Percentiles rank a stretch among this genome's conserved stretches.
Evolutionary conservation across 2,888 invertebrate genomes (phyloP).

Genomic region (Cheilosia impressa): DNA sequence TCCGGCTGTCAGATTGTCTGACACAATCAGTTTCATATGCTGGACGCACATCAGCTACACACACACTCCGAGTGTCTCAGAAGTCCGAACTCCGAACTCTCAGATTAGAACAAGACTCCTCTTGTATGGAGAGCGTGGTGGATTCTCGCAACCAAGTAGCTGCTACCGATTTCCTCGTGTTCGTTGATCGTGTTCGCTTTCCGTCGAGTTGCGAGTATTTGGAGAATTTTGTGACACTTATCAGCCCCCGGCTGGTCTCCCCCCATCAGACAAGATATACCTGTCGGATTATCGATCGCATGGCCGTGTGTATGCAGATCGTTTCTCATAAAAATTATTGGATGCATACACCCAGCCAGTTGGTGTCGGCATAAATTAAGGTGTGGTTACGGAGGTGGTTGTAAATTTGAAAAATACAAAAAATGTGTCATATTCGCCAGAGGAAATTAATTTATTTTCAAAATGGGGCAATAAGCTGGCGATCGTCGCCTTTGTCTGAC

Average conservation of each 20-base stretch:
- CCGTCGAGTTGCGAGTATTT: conserved; percentile 16
- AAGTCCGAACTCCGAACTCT: conserved; percentile 59
- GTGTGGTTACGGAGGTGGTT: conserved; percentile 43
- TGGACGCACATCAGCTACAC: not conserved
- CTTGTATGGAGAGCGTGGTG: not conserved
- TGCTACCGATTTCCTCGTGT: conserved; percentile 56
- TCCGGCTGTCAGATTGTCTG: conserved; percentile 68
- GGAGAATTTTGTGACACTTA: conserved; percentile 54
- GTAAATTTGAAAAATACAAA: conserved; percentile 35
- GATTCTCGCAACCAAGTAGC: conserved; percentile 56
- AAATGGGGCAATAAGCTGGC: conserved; percentile 62
- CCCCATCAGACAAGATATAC: conserved; percentile 53
- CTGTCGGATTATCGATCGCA: conserved; percentile 65
- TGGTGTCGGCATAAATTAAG: conserved; percentile 74
- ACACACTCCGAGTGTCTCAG: not conserved
- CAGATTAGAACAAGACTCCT: conserved; percentile 47
- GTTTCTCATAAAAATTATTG: conserved; percentile 69
- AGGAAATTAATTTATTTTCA: conserved; percentile 69
- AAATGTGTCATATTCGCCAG: conserved; percentile 49
- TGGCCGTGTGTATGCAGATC: conserved; percentile 26
- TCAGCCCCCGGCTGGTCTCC: not conserved
- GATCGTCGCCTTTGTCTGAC: conserved; percentile 60
- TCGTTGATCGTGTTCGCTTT: conserved; percentile 12
- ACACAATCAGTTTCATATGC: conserved; percentile 29
- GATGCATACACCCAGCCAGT: conserved; percentile 69